Evolutionary conservation across 2,113 vertebrate genomes (phyloP), one percentile per base, ranked within the genome.

Genomic region (Sebastes schlegelii): DNA sequence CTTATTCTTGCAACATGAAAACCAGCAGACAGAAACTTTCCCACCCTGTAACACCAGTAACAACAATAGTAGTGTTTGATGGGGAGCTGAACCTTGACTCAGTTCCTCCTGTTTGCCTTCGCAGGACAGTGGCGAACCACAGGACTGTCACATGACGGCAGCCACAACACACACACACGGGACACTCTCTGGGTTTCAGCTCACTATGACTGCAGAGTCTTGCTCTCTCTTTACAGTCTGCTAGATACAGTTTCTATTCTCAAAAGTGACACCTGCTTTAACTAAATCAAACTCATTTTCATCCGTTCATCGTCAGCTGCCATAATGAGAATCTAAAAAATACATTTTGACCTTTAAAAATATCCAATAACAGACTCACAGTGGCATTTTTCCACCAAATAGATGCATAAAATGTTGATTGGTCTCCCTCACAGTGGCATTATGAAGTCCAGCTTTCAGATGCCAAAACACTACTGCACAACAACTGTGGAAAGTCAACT

Each of bases 81-180:
- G 12, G 62, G 8, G 26, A 69, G 63, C 14, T 48, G 8, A 63
- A 67, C 85, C 73, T 46, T 84, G 74, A 19, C 64, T 70, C 34
- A 19, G 8, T 71, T 81, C 21, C 60, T 77, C 60, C 55, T 19
- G 74, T 19, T 65, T 73, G 77, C 13, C 19, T 75, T 76, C 23
- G 3, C 51, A 0, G 70, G 57, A 46, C 19, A 9, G 66, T 7
- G 6, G 16, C 10, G 51, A 66, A 75, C 34, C 86, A 70, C 62
- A 17, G 62, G 26, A 17, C n/a, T 0, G 48, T 88, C 84, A 84
- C 81, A 71, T 86, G 86, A 74, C 83, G 1, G 16, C 75, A 58
- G n/a, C 57, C 21, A 1, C 70, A 43, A 11, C 58, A 26, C n/a
- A 64, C 51, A 5, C 42, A 12, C 26, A n/a, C 23, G 12, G 34